Evolutionary conservation across 2,888 invertebrate genomes (phyloP), one percentile per base, ranked within the genome.

Genomic region (Tanytarsus gracilentus): DNA sequence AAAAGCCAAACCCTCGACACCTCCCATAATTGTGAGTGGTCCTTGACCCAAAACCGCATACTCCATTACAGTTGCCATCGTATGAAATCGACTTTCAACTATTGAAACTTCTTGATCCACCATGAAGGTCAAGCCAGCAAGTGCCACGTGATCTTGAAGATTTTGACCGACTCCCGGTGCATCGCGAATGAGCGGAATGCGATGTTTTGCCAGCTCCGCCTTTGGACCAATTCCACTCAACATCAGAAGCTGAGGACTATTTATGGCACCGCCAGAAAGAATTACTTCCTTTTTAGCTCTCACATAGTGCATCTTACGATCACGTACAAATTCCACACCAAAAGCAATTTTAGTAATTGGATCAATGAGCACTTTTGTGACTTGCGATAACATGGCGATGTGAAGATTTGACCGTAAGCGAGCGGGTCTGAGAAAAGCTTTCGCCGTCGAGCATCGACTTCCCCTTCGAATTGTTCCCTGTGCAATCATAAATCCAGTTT

Each of bases 211-310:
- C 61, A 91, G 68, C 66, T 90, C 84, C 18, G 81, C 80, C 55
- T 79, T 77, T 0, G 88, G 88, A 0, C 90, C 90, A 9, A 96
- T 80, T 0, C 96, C 98, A 7, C 93, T 93, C 1, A 98, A 72
- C 92, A 97, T 92, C 36, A 98, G 73, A 2, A 98, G 69, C 69
- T 99, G 97, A 0, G 98, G 93, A 0, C 95, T 88, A 69, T 95
- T 96, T 0, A 99, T 80, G 0, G 96, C 82, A 0, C 98, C 98
- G 0, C 86, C 93, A 1, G 91, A 89, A 2, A 98, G 69, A 52
- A 98, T 87, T 0, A 98, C 87, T 71, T 94, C 94, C 69, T 87
- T 91, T 29, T 79, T 79, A 0, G 92, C 90, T 62, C 85, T 75
- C 2, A 91, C 82, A 52, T 86, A 78, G 66, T 85, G 82, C 0